Evolutionary conservation across 2,113 vertebrate genomes (phyloP).

Genomic region (Silurus glanis): DNA sequence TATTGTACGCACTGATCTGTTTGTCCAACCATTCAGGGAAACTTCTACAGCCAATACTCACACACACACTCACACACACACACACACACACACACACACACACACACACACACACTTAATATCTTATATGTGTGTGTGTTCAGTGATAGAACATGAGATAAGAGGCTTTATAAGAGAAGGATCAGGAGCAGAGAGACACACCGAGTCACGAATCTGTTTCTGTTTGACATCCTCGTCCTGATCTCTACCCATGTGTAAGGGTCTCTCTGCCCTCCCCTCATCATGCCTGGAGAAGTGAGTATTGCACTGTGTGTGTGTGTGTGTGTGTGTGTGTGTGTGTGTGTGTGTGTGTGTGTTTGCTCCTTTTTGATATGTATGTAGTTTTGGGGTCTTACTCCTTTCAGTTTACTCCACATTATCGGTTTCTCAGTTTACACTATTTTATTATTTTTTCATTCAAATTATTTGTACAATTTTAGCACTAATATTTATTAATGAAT

Average conservation of each 20-base stretch:
- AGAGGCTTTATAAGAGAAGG: slow-evolving; percentile 55
- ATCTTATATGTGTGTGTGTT: neutral
- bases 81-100: neutral
- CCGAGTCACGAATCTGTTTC: neutral
- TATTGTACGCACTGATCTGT: slow-evolving; percentile 24
- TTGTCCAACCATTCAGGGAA: slow-evolving; percentile 15
- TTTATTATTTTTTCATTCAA: too few species aligned
- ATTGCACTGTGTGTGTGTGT: slow-evolving; percentile 2
- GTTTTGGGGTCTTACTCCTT: neutral
- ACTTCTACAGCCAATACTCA: neutral
- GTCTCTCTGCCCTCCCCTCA: slow-evolving; percentile 67
- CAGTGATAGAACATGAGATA: slow-evolving; percentile 45
- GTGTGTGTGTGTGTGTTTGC: too few species aligned
- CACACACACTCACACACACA: neutral
- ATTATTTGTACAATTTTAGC: too few species aligned
- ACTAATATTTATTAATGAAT: too few species aligned
- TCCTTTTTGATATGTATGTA: neutral
- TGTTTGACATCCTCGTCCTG: neutral
- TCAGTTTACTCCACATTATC: neutral
- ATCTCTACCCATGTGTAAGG: slow-evolving; percentile 66
- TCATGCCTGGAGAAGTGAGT: slow-evolving; percentile 73
- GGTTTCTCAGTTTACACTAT: too few species aligned
- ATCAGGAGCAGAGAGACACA: neutral
- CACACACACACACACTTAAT: neutral
- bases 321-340: slow-evolving; percentile 13